These are phyloP conservation scores for Odontomyia ornata DNA, from an alignment of 2,888 invertebrate genomes.

Conservation along the genomic window DNA sequence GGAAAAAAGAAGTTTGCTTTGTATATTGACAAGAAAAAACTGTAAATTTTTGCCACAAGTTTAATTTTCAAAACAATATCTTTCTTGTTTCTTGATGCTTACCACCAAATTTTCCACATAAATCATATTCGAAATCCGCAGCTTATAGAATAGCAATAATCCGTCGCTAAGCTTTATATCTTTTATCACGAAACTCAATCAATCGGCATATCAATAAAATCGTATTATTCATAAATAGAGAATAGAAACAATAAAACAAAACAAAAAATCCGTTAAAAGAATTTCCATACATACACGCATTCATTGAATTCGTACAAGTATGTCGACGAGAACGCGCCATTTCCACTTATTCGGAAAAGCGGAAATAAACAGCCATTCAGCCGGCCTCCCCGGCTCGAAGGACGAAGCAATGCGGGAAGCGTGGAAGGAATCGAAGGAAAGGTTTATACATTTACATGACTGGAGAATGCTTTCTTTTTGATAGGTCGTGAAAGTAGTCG, in stretches of 20 bases:
- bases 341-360: too few species aligned
- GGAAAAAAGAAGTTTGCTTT: too few species aligned
- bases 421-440: neutral
- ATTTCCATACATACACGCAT: conserved; percentile 41
- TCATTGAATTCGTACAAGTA: conserved; percentile 18
- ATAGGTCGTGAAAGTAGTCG: conserved; percentile 39
- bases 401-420: neutral
- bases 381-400: neutral
- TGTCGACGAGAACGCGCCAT: neutral
- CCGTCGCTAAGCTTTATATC: conserved; percentile 12
- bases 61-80: too few species aligned
- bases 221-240: conserved; percentile 33
- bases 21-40: too few species aligned
- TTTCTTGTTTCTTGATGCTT: too few species aligned
- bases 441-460: neutral
- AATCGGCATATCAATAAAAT: conserved; percentile 31
- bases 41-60: too few species aligned
- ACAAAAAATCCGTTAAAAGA: conserved; percentile 15
- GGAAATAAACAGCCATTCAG: neutral
- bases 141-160: neutral
- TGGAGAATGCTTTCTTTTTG: conserved; percentile 24
- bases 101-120: too few species aligned
- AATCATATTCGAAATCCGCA: too few species aligned
- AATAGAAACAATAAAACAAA: conserved; percentile 33
- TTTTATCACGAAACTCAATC: conserved; percentile 31